Evolutionary conservation across 2,797 vertebrate species (phyloP).

Genomic region (Gorsachius magnificus): DNA sequence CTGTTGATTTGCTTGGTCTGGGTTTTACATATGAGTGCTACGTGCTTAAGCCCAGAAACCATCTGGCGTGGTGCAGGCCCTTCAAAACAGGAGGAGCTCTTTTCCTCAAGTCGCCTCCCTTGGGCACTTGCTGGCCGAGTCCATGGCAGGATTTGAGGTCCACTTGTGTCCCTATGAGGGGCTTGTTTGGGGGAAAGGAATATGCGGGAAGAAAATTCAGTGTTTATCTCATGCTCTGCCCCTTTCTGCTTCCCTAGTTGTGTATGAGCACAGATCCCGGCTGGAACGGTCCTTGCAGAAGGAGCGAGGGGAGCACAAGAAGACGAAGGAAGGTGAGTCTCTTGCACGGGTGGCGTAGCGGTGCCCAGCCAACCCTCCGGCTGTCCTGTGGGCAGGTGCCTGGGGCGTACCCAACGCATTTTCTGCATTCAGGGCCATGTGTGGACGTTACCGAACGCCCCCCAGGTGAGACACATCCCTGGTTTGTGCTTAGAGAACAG

Average conservation of each 20-base stretch:
- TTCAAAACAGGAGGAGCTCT: not conserved
- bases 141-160: not conserved
- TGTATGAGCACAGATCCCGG: constrained; percentile 77
- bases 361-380: not conserved
- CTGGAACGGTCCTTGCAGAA: constrained; percentile 77
- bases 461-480: not conserved
- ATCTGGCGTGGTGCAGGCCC: not conserved
- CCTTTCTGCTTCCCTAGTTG: constrained; percentile 50
- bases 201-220: fast-evolving
- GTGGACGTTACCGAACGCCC: not conserved
- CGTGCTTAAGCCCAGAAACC: not conserved
- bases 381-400: not conserved
- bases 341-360: fast-evolving
- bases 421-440: not conserved
- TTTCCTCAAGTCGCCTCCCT: not conserved
- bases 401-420: not conserved
- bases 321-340: constrained; percentile 76
- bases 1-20: not conserved
- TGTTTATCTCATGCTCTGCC: not conserved
- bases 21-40: not conserved
- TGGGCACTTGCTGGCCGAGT: not conserved
- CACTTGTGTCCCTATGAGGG: fast-evolving
- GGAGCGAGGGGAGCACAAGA: constrained; percentile 77
- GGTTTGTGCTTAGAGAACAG: not conserved
- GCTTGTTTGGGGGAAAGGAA: not conserved